phyloP scores from a whole-genome alignment of 2,888 invertebrate genomes.

The Acholoe squamosa region DNA sequence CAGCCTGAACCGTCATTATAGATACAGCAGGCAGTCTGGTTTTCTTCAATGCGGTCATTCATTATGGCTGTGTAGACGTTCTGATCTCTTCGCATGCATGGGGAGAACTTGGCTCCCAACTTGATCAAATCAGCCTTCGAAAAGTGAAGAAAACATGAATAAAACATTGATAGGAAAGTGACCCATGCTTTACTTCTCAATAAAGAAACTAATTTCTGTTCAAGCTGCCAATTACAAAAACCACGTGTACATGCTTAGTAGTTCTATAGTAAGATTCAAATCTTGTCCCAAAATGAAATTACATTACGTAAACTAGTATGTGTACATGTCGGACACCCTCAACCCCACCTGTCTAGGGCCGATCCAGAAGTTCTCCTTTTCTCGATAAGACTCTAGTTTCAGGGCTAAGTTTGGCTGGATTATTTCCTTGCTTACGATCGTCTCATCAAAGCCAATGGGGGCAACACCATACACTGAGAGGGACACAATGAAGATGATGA shows the following conservation, averaged over 20 bases:
- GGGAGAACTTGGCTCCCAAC: constrained; percentile 98
- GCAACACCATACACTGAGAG: constrained; percentile 97
- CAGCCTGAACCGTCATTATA: constrained; percentile 92
- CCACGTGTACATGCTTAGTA: too few relatives aligned
- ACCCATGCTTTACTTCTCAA: too few relatives aligned
- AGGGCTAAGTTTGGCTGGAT: constrained; percentile 95
- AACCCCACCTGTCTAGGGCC: constrained; percentile 91
- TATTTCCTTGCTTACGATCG: constrained; percentile 87
- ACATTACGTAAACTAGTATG: too few relatives aligned
- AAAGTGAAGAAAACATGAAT: too few relatives aligned
- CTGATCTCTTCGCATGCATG: constrained; percentile 97
- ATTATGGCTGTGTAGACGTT: constrained; percentile 94
- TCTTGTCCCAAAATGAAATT: too few relatives aligned
- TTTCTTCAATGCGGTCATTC: constrained; percentile 92
- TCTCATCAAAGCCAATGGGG: constrained; percentile 94
- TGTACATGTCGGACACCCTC: background rate
- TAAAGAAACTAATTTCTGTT: too few relatives aligned
- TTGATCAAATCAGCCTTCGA: constrained; percentile 94
- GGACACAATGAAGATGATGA: constrained; percentile 94
- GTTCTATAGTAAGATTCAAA: too few relatives aligned
- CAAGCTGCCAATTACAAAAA: background rate
- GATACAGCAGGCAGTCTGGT: constrained; percentile 98
- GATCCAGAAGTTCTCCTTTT: constrained; percentile 96
- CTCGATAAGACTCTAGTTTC: constrained; percentile 84
- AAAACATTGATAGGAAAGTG: background rate